A percentile compares a stretch with the other conserved stretches of the same genome.
Conservation (phyloP, 2,797 vertebrate species). For the Delichon dasypus region DNA sequence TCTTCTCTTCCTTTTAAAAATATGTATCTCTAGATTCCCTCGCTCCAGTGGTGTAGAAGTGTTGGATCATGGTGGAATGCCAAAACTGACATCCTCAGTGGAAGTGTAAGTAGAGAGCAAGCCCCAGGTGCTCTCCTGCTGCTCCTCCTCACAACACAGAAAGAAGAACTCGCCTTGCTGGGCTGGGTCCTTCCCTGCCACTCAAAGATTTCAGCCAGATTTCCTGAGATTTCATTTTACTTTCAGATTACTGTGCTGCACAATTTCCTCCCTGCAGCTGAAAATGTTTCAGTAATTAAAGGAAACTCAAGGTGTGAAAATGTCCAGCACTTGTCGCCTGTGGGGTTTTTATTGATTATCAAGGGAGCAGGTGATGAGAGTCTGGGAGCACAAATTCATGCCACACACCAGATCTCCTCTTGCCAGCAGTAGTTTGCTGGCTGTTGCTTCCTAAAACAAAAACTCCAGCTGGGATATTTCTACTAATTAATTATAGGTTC, state of each 20-base stretch:
- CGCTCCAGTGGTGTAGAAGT: not conserved
- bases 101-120: not conserved
- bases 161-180: not conserved
- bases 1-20: conserved; percentile 54
- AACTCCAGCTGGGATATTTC: not conserved
- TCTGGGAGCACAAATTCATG: not conserved
- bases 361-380: not conserved
- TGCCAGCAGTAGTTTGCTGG: not conserved
- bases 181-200: not conserved
- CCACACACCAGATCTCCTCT: not conserved
- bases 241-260: not conserved
- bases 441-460: conserved; percentile 2
- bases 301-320: conserved; percentile 16
- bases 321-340: not conserved
- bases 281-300: not conserved
- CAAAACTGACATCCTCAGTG: not conserved
- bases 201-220: not conserved
- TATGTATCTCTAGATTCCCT: conserved; percentile 22
- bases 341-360: not conserved
- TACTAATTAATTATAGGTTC: not conserved
- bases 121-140: not conserved
- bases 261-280: not conserved
- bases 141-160: rapidly evolving
- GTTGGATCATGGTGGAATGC: not conserved
- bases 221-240: conserved; percentile 16